Evolutionary conservation across 2,113 vertebrate species (phyloP).

Genomic region (Ascaphus truei): DNA sequence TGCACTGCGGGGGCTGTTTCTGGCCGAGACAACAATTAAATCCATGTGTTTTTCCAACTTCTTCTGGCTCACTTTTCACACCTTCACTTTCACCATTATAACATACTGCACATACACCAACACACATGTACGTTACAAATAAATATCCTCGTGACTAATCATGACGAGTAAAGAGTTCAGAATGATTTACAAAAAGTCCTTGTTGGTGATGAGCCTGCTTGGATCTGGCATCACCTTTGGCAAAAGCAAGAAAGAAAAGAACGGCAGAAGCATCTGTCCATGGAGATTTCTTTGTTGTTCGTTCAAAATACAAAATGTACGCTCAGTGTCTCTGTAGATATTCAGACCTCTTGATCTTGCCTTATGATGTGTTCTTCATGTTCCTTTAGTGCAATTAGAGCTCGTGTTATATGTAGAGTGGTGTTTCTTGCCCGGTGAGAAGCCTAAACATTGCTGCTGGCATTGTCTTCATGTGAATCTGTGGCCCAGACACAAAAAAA

Average conservation of each 20-base stretch:
- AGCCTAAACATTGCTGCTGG: conserved; percentile 98
- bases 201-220: conserved; percentile 45
- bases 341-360: conserved; percentile 26
- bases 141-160: conserved; percentile 53
- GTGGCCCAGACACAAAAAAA: conserved; percentile 16
- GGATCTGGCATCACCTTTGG: conserved; percentile 45
- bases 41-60: conserved; percentile 12
- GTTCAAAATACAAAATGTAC: conserved; percentile 50
- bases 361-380: background rate
- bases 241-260: conserved; percentile 47
- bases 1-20: too few relatives aligned
- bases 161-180: conserved; percentile 43
- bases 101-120: conserved; percentile 54
- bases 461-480: conserved; percentile 99
- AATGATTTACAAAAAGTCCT: conserved; percentile 45
- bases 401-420: conserved; percentile 84
- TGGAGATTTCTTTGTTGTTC: conserved; percentile 37
- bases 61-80: conserved; percentile 26
- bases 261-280: conserved; percentile 46
- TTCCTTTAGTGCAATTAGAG: conserved; percentile 32
- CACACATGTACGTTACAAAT: conserved; percentile 61
- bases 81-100: conserved; percentile 44
- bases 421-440: conserved; percentile 96
- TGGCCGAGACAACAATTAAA: too few relatives aligned
- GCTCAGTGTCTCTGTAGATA: conserved; percentile 14